Base-by-base conservation (phyloP, 1,140 invertebrate species). In the Drosophila pseudoobscura region DNA sequence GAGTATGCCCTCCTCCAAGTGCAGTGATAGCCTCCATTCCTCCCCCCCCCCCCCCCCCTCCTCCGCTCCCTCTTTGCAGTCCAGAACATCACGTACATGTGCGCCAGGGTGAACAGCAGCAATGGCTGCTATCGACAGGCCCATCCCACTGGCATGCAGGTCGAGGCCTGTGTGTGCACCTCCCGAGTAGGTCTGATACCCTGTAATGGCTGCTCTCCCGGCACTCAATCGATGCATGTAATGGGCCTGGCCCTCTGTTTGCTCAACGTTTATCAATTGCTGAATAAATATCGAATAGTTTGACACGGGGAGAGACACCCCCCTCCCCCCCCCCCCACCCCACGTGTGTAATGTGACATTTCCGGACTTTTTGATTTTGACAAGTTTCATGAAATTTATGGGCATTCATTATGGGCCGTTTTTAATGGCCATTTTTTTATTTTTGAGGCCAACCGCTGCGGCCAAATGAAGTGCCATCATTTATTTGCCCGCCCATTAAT, bases 11-110 rank as follows among this genome's bases (percentile, higher is more conserved):
- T 9, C 1, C 24, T 6, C 31, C 17, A 45, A 41, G 41, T 17
- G 1, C 22, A 20, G n/a, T n/a, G 24, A 50, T 20, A 6, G 26
- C 7, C 6, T 6, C 6, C 31, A 31, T 31, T 7, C 0, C 5
- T 11, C 17, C 29, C 5, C 6, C 17, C 8, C 13, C 11, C n/a
- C n/a, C n/a, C n/a, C n/a, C 8, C 5, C 6, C 17, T 11, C 13
- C 11, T 29, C 0, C 2, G 3, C 13, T n/a, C 44, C 11, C 9
- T n/a, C n/a, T 8, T 52, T 75, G 6, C 15, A 91, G 89, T 91
- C 26, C 79, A 91, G 39, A 91, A 91, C 22, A 90, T 88, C n/a
- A 91, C 89, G 0, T 91, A 91, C 44, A 91, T 91, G 89, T 90
- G 89, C 31, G 89, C 89, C 54, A 84, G 68, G 45, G 89, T 89